Evolutionary conservation across 2,888 invertebrate genomes (phyloP).

Genomic region (Volucella zonaria): DNA sequence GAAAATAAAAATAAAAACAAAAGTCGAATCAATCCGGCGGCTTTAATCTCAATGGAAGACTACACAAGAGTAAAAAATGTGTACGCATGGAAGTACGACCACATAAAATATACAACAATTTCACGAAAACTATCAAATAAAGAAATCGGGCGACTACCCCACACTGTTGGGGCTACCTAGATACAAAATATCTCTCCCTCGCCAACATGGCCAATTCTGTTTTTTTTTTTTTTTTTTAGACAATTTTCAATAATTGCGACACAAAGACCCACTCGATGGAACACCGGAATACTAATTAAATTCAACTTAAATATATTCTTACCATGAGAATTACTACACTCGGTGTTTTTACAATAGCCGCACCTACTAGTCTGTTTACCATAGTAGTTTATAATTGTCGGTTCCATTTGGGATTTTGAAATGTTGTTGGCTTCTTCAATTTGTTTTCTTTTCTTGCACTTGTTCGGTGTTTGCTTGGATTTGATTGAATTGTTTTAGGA

Average conservation of each 20-base stretch:
- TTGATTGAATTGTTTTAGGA: neutral
- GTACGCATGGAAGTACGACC: neutral
- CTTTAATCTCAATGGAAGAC: constrained; percentile 17
- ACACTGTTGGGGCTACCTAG: neutral
- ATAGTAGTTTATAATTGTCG: constrained; percentile 79
- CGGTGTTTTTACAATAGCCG: constrained; percentile 79
- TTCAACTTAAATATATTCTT: constrained; percentile 80
- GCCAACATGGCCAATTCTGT: constrained; percentile 18
- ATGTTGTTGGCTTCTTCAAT: neutral
- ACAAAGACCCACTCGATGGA: constrained; percentile 2
- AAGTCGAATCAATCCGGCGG: neutral
- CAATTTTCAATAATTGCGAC: neutral
- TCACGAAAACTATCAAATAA: constrained; percentile 26
- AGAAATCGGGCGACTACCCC: constrained; percentile 64
- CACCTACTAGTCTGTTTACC: constrained; percentile 78
- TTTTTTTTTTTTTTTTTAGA: constrained; percentile 2
- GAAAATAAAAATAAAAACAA: constrained; percentile 17
- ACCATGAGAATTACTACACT: constrained; percentile 79
- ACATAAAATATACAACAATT: constrained; percentile 1
- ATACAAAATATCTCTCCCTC: neutral
- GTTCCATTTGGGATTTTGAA: constrained; percentile 74
- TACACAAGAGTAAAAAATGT: neutral
- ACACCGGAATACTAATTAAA: neutral
- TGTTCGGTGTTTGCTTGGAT: too few relatives aligned
- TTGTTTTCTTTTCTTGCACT: neutral